Evolutionary conservation across 2,888 invertebrate species (phyloP).

Genomic region (Hypselothyrea guttata): DNA sequence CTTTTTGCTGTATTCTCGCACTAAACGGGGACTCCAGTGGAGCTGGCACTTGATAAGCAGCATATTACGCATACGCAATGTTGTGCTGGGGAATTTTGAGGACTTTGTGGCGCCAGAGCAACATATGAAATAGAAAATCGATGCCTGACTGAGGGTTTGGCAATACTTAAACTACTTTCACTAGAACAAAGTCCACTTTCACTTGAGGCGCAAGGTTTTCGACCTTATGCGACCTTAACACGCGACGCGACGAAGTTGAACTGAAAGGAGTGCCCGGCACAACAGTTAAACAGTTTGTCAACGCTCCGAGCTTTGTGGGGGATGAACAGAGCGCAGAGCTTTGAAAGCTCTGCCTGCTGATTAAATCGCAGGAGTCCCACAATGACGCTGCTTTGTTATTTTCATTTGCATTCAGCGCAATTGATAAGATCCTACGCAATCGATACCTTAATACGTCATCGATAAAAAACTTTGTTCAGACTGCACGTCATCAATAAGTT

Average conservation of each 20-base stretch:
- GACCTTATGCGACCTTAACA: slow-evolving; percentile 63
- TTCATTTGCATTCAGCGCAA: no score
- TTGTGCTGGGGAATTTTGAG: slow-evolving; percentile 44
- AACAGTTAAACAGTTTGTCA: slow-evolving; percentile 33
- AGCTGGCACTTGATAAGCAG: slow-evolving; percentile 64
- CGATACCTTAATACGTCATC: no score
- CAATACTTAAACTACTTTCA: slow-evolving; percentile 31
- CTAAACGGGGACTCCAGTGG: slow-evolving; percentile 37
- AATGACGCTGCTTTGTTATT: background rate
- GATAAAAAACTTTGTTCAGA: no score
- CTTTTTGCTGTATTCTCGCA: slow-evolving; percentile 38
- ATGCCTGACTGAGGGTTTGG: slow-evolving; percentile 26
- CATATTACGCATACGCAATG: slow-evolving; percentile 64
- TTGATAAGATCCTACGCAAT: no score
- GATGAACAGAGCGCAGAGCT: slow-evolving; percentile 29
- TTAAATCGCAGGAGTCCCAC: slow-evolving; percentile 14
- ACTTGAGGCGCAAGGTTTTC: background rate
- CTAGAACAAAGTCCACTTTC: slow-evolving; percentile 28
- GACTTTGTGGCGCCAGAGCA: slow-evolving; percentile 52
- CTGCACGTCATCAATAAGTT: no score
- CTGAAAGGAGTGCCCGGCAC: slow-evolving; percentile 67
- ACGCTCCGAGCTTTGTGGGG: slow-evolving; percentile 34
- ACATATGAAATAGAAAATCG: slow-evolving; percentile 43
- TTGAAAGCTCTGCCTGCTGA: slow-evolving; percentile 44
- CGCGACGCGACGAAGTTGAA: slow-evolving; percentile 49